phyloP scores from a whole-genome alignment of 2,888 invertebrate species.

The Dryococelus australis region DNA sequence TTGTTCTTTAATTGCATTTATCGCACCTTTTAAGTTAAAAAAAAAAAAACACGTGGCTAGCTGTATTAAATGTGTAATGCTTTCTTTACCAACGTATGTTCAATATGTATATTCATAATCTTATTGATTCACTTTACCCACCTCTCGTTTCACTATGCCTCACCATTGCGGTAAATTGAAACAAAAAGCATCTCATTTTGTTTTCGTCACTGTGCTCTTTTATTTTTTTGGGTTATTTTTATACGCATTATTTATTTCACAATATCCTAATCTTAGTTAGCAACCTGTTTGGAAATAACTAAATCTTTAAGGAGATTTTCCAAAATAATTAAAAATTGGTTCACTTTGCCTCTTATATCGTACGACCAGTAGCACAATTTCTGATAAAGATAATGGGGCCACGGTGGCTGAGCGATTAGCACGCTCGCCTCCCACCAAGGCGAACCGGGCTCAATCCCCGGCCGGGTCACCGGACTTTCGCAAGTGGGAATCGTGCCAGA shows the following conservation, averaged over 20 bases:
- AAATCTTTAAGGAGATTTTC: too few species aligned
- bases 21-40: neutral
- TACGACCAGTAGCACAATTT: too few species aligned
- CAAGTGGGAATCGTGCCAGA: too few species aligned
- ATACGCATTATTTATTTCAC: neutral
- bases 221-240: neutral
- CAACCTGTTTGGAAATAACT: too few species aligned
- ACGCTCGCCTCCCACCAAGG: too few species aligned
- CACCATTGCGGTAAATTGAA: slow-evolving; percentile 20
- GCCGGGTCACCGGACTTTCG: too few species aligned
- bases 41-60: neutral
- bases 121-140: neutral
- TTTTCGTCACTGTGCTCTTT: neutral
- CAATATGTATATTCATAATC: neutral
- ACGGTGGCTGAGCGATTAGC: too few species aligned
- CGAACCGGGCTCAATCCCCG: too few species aligned
- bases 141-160: neutral
- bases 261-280: neutral
- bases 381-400: too few species aligned
- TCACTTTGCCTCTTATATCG: slow-evolving; percentile 16
- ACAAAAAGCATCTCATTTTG: neutral
- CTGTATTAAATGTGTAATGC: neutral
- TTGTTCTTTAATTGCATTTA: neutral
- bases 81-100: neutral
- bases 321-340: too few species aligned